Evolutionary conservation across 2,888 invertebrate genomes (phyloP).

Genomic region (Brachylomia viminalis): DNA sequence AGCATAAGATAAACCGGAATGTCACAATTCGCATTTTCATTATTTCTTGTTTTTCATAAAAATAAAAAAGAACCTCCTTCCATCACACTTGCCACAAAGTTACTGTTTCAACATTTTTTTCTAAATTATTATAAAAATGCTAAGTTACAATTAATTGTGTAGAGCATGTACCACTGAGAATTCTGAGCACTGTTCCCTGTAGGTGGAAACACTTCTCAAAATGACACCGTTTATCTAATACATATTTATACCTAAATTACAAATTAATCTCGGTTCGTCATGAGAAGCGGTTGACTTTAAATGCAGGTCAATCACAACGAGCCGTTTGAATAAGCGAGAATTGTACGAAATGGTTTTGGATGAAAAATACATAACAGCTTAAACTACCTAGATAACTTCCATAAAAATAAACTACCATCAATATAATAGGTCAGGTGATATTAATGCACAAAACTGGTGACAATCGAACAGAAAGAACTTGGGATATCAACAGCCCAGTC

Average conservation of each 20-base stretch:
- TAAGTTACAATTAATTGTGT: conserved; percentile 90
- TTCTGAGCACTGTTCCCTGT: conserved; percentile 84
- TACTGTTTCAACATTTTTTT: conserved; percentile 87
- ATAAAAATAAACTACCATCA: conserved; percentile 89
- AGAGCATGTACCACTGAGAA: conserved; percentile 87
- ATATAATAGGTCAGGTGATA: conserved; percentile 87
- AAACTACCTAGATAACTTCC: conserved; percentile 89
- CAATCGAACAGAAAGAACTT: conserved; percentile 71
- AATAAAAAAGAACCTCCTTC: conserved; percentile 85
- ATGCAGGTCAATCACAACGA: conserved; percentile 86
- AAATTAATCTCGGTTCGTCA: conserved; percentile 87
- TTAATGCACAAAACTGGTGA: conserved; percentile 79
- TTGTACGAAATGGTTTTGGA: conserved; percentile 81
- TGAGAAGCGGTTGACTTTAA: conserved; percentile 86
- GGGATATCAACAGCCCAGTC: conserved; percentile 66
- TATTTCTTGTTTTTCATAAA: conserved; percentile 86
- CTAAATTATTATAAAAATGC: conserved; percentile 91
- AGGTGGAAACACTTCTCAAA: conserved; percentile 84
- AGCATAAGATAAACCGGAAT: conserved; percentile 91
- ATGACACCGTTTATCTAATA: conserved; percentile 88
- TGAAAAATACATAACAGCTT: conserved; percentile 90
- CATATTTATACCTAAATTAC: conserved; percentile 88
- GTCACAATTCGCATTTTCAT: conserved; percentile 89
- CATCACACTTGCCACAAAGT: conserved; percentile 85
- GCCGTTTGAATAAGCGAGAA: conserved; percentile 78